Base-by-base conservation (phyloP, 2,888 invertebrate genomes). In the Drosophila paracracens region DNA sequence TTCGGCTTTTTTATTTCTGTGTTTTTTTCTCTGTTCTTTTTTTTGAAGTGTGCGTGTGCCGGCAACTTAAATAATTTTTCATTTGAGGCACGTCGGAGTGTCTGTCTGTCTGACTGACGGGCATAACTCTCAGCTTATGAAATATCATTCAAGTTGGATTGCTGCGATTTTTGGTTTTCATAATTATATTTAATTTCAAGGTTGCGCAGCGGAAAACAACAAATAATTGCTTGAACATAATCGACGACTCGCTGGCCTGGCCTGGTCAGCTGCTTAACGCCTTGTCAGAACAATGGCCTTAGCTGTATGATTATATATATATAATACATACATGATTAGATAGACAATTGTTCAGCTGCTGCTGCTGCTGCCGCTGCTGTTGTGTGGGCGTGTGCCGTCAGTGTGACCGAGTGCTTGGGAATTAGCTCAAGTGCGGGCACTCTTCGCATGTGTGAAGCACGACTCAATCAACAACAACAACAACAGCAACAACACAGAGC, bases 161-260 rank as follows among this genome's bases (percentile, higher is more conserved):
- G 80, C 73, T 76, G 85, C 80, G 80, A 81, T 81, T 82, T 77
- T 54, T 35, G 61, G 76, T 74, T 81, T 76, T 78, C 80, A 87
- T 87, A 88, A 88, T 90, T 88, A 89, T 89, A 87, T 90, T 90
- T 88, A 90, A 90, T 88, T 88, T 90, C 90, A 88, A 90, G 87
- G 90, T 83, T 90, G 79, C 61, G 51, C 65, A 70, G 69, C 83
- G 77, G 81, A 83, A 88, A 83, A 81, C 87, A 87, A 83, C 76
- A 85, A 71, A 85, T 78, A 78, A 89, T 85, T 72, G 79, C 74
- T 61, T 36, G 50, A 67, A 67, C 72, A 79, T 81, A 81, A 88
- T 87, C 73, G 87, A 59, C 63, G 79, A 64, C 50, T 65, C 81
- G 2, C 13, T 21, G 21, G 21, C 8, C 35, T 11, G 40, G 43